Base-by-base conservation (phyloP, 2,888 invertebrate species). In the Aelia acuminata region DNA sequence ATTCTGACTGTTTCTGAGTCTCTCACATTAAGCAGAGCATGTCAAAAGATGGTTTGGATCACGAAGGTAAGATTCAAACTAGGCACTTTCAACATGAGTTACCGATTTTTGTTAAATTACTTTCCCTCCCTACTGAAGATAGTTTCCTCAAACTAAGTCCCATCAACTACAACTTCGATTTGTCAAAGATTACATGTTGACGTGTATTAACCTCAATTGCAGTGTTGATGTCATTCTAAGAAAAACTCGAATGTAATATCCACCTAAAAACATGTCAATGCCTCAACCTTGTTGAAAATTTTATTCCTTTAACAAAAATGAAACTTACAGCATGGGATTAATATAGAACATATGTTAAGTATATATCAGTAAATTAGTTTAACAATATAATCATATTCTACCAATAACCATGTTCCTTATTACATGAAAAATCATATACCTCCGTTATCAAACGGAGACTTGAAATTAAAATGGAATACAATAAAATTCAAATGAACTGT, bases 151-250 rank as follows among this genome's bases (percentile, higher is more conserved):
- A 57, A 31, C 26, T 63, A 13, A 1, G 13, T 31, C 18, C 63
- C 18, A 70, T 70, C 63, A 15, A 70, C 20, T 35, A 35, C 31
- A 35, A 70, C 35, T 7, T 20, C 31, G 18, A 35, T 13, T 70
- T 35, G 7, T 70, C 63, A 57, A 57, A 53, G 53, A 53, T 53
- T n/a, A 57, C 57, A 35, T 18, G 18, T 35, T 35, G 31, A 18
- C 63, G 63, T 7, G 31, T 70, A 70, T 70, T 70, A 70, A 70
- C 63, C 63, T 70, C 63, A 70, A 70, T 70, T 18, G 63, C 63
- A 18, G 8, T 70, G 35, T 70, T 70, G 31, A 70, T 70, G 15
- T 8, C 18, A 35, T 31, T 35, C 31, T 35, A 63, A 70, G 63
- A 70, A 70, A 70, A 70, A 35, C 31, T 70, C 35, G 7, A 4